Percentiles rank a stretch among this genome's conserved stretches.
These are phyloP conservation scores for Drosophila subsilvestris DNA, from an alignment of 2,888 invertebrate genomes.

Conservation along the genomic window DNA sequence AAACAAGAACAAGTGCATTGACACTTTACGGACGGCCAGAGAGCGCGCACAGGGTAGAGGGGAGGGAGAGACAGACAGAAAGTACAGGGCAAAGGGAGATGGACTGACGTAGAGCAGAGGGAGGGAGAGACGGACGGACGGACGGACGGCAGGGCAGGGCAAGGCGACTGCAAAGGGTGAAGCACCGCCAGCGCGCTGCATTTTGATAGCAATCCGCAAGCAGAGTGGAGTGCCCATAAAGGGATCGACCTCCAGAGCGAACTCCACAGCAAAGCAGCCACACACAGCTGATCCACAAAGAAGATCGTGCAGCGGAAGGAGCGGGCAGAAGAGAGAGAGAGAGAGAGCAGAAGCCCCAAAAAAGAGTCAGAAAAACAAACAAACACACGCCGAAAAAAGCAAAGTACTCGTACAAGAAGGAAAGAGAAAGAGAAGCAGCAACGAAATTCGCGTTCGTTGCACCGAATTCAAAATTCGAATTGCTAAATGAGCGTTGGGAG, in stretches of 20 bases:
- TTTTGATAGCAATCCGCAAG: slow-evolving; percentile 69
- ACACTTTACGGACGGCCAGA: slow-evolving; percentile 69
- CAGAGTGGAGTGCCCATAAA: slow-evolving; percentile 46
- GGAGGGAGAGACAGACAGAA: slow-evolving; percentile 5
- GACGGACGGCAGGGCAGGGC: slow-evolving; percentile 52
- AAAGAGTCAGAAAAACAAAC: neutral
- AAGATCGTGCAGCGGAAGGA: slow-evolving; percentile 17
- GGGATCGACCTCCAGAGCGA: slow-evolving; percentile 68
- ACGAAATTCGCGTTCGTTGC: slow-evolving; percentile 68
- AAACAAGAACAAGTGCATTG: slow-evolving; percentile 83
- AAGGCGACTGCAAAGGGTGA: slow-evolving; percentile 74
- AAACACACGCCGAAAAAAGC: slow-evolving; percentile 14
- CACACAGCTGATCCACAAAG: slow-evolving; percentile 61
- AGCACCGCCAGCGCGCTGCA: slow-evolving; percentile 67
- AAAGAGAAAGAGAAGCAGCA: slow-evolving; percentile 1
- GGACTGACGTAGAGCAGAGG: neutral
- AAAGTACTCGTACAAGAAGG: too few species aligned
- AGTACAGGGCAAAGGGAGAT: neutral
- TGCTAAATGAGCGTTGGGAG: slow-evolving; percentile 33
- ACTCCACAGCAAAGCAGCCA: slow-evolving; percentile 30
- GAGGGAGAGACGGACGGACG: slow-evolving; percentile 13
- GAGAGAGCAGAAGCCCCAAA: neutral
- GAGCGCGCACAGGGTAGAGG: slow-evolving; percentile 16
- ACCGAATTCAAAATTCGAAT: slow-evolving; percentile 60
- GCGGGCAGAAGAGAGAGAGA: neutral